A percentile compares a stretch with the other conserved stretches of the same genome.
phyloP scores from a whole-genome alignment of 2,113 vertebrate genomes.

The Circaetus gallicus region DNA sequence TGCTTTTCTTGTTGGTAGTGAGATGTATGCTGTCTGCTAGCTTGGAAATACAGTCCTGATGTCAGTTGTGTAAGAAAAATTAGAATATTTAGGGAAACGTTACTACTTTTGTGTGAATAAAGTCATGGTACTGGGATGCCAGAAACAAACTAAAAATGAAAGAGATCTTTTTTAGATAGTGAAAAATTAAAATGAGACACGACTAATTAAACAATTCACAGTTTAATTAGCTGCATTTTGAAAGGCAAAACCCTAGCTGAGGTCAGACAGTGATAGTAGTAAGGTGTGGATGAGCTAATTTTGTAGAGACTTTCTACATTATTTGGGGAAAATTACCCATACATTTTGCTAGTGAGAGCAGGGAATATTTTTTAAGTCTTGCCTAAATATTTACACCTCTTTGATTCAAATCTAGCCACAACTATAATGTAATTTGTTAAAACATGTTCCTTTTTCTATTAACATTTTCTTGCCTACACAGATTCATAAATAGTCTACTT shows the following conservation, averaged over 20 bases:
- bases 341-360: background rate
- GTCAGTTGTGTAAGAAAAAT: background rate
- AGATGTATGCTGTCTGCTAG: background rate
- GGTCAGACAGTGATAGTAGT: background rate
- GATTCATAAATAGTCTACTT: conserved; percentile 17
- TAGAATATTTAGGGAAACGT: background rate
- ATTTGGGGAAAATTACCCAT: background rate
- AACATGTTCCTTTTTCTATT: background rate
- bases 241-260: background rate
- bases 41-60: background rate
- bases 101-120: background rate
- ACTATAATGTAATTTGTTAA: background rate
- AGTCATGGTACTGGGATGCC: background rate
- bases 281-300: background rate
- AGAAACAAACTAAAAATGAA: background rate
- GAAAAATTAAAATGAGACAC: background rate
- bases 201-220: background rate
- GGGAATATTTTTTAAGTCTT: conserved; percentile 1
- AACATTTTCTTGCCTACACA: conserved; percentile 27
- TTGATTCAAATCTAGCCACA: conserved; percentile 4
- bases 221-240: background rate
- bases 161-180: background rate
- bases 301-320: background rate
- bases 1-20: background rate
- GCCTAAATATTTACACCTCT: conserved; percentile 41